Evolutionary conservation across 2,113 vertebrate species (phyloP).

Genomic region (Bungarus multicinctus): DNA sequence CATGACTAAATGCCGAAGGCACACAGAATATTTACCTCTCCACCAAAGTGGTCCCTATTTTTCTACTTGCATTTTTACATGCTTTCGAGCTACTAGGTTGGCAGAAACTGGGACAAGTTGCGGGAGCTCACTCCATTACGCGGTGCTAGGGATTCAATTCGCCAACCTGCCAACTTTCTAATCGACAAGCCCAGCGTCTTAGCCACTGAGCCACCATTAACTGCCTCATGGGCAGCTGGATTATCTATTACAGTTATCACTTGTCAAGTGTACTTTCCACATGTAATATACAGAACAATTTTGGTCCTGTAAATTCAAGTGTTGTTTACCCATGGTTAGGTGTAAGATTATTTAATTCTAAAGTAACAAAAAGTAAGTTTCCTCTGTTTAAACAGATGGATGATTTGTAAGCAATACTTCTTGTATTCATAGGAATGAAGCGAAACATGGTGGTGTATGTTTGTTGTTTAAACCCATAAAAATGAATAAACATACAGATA

Average conservation of each 20-base stretch:
- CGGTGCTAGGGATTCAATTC: too few relatives aligned
- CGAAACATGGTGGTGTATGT: not conserved
- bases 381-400: not conserved
- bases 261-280: not conserved
- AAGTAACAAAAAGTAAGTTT: not conserved
- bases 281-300: not conserved
- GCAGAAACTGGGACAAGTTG: too few relatives aligned
- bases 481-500: not conserved
- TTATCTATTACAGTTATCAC: not conserved
- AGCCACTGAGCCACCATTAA: not conserved
- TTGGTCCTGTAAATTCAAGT: not conserved
- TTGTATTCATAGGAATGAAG: not conserved
- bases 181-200: too few relatives aligned
- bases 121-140: too few relatives aligned
- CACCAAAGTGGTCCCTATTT: too few relatives aligned
- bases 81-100: too few relatives aligned
- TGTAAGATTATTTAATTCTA: not conserved
- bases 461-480: not conserved
- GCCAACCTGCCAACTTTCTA: too few relatives aligned
- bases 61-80: too few relatives aligned
- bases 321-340: not conserved
- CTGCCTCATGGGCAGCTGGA: not conserved
- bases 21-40: too few relatives aligned
- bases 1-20: too few relatives aligned
- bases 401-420: not conserved